A percentile compares a stretch with the other conserved stretches of the same genome.
These are phyloP conservation scores for Chelmon rostratus DNA, from an alignment of 2,797 vertebrate species.

Conservation along the genomic window DNA sequence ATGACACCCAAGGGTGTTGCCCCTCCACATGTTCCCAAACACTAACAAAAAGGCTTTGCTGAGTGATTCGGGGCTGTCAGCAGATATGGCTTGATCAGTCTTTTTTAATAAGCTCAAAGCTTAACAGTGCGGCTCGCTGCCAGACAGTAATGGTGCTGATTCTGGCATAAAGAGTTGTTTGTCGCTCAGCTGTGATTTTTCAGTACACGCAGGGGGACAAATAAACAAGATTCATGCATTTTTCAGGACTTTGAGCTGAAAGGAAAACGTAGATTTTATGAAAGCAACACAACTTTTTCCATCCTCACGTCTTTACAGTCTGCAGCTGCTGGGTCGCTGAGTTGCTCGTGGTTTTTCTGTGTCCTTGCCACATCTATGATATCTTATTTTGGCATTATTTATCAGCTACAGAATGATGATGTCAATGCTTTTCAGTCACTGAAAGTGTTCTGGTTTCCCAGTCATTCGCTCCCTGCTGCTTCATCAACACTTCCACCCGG, in stretches of 20 bases:
- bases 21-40: constrained; percentile 37
- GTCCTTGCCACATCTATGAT: constrained; percentile 20
- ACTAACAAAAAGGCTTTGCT: constrained; percentile 28
- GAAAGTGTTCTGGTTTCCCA: constrained; percentile 19
- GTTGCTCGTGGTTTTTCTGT: constrained; percentile 9
- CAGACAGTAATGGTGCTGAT: constrained; percentile 59
- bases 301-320: constrained; percentile 2
- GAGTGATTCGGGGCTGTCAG: constrained; percentile 47
- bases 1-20: constrained; percentile 45
- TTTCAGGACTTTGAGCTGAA: constrained; percentile 46
- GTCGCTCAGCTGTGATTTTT: constrained; percentile 49
- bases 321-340: neutral
- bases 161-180: constrained; percentile 60
- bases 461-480: constrained; percentile 39
- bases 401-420: constrained; percentile 50
- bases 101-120: constrained; percentile 74
- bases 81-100: constrained; percentile 42
- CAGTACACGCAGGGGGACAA: constrained; percentile 34
- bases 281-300: constrained; percentile 28
- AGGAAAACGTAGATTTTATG: constrained; percentile 22
- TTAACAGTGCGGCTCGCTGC: constrained; percentile 30
- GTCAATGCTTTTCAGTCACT: constrained; percentile 37
- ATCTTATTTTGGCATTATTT: constrained; percentile 37
- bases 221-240: constrained; percentile 51
- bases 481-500: constrained; percentile 68